Conservation (phyloP, 2,888 invertebrate species). For the Drosophila cognata region DNA sequence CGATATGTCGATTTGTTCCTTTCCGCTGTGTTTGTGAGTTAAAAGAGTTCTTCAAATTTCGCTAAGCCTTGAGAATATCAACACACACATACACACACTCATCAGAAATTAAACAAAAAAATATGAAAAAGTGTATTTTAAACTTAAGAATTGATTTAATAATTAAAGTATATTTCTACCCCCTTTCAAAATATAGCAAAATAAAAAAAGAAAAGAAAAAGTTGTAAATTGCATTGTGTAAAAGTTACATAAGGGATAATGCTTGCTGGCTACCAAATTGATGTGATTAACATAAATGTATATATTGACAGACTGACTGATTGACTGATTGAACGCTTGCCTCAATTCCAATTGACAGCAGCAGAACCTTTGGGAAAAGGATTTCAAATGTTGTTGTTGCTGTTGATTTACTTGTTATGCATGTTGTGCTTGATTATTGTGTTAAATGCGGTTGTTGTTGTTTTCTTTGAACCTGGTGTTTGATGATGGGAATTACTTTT, state of each 20-base stretch:
- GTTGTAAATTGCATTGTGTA: background rate
- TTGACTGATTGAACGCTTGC: slow-evolving; percentile 11
- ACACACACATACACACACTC: background rate
- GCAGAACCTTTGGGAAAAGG: slow-evolving; percentile 14
- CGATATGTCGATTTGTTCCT: background rate
- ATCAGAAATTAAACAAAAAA: background rate
- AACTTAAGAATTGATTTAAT: background rate
- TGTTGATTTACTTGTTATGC: slow-evolving; percentile 22
- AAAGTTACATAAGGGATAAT: slow-evolving; percentile 17
- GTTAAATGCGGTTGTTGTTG: slow-evolving; percentile 22
- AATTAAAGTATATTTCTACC: background rate
- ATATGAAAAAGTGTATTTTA: background rate
- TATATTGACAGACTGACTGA: slow-evolving; percentile 13
- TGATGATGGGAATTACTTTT: slow-evolving; percentile 33
- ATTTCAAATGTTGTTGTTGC: slow-evolving; percentile 18
- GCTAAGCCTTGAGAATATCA: background rate
- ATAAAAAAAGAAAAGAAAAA: background rate
- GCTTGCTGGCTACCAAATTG: slow-evolving; percentile 14
- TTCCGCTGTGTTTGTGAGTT: background rate
- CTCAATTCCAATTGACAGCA: slow-evolving; percentile 24
- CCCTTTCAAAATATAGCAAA: background rate
- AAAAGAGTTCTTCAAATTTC: background rate
- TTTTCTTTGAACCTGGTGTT: slow-evolving; percentile 21
- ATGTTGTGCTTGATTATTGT: slow-evolving; percentile 16
- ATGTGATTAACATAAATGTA: slow-evolving; percentile 13